Conservation (phyloP, 2,888 invertebrate genomes). For the Cylindroiulus punctatus region DNA sequence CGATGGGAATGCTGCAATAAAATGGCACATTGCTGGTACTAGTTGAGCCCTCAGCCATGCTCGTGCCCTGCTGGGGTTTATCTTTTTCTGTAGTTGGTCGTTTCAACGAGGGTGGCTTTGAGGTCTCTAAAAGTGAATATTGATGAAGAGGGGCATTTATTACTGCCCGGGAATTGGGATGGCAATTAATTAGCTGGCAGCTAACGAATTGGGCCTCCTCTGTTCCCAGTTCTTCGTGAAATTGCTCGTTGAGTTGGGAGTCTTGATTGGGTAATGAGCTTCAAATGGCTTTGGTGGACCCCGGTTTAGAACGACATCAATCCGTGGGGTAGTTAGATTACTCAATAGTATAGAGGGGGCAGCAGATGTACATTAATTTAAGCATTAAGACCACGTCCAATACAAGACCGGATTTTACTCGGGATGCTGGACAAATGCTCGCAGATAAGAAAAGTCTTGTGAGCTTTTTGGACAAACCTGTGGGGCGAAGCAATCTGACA, state of each 20-base stretch:
- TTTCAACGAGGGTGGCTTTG: neutral
- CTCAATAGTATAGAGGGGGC: neutral
- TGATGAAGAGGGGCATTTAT: slow-evolving; percentile 13
- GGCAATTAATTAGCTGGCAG: slow-evolving; percentile 17
- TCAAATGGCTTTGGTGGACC: slow-evolving; percentile 12
- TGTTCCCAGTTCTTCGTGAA: neutral
- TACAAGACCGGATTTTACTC: neutral
- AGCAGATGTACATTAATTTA: slow-evolving; percentile 22
- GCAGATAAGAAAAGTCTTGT: neutral
- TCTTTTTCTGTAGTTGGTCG: slow-evolving; percentile 20
- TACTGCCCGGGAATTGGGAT: slow-evolving; percentile 26
- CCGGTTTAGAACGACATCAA: neutral
- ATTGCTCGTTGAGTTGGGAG: neutral
- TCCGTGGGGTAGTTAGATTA: slow-evolving; percentile 9
- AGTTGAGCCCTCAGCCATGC: neutral
- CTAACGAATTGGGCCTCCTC: slow-evolving; percentile 2
- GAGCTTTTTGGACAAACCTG: neutral
- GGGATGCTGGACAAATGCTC: neutral
- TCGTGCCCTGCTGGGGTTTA: neutral
- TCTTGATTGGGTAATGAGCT: slow-evolving; percentile 24
- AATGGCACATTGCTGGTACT: slow-evolving; percentile 12
- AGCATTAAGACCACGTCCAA: slow-evolving; percentile 1
- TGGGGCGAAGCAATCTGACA: too few species aligned
- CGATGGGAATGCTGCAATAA: slow-evolving; percentile 12
- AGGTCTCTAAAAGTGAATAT: slow-evolving; percentile 38